A percentile compares a stretch with the other conserved stretches of the same genome.
phyloP scores from a whole-genome alignment of 2,888 invertebrate species.

The Eupelmus urozonus region DNA sequence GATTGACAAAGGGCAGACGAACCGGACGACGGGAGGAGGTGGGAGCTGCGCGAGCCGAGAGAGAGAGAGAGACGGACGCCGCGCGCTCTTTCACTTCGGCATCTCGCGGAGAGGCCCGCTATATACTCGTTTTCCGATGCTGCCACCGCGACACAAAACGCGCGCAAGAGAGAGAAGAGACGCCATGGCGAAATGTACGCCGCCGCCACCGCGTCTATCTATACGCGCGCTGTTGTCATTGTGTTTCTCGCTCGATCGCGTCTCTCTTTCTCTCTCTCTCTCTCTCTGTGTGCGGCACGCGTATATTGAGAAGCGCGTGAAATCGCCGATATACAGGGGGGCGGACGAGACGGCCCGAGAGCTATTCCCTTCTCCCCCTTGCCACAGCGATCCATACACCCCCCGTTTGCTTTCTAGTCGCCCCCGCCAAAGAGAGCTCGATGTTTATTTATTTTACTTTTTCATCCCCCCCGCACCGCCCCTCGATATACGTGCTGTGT shows the following conservation, averaged over 20 bases:
- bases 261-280: too few relatives aligned
- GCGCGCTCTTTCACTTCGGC: slow-evolving; percentile 38
- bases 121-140: slow-evolving; percentile 36
- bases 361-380: neutral
- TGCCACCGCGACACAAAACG: slow-evolving; percentile 39
- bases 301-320: slow-evolving; percentile 37
- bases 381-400: too few relatives aligned
- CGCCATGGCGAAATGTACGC: slow-evolving; percentile 37
- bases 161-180: slow-evolving; percentile 28
- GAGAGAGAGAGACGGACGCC: neutral
- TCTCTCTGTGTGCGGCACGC: neutral
- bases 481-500: too few relatives aligned
- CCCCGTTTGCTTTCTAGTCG: too few relatives aligned
- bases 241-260: slow-evolving; percentile 40
- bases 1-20: slow-evolving; percentile 36
- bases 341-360: slow-evolving; percentile 3
- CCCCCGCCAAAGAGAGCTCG: too few relatives aligned
- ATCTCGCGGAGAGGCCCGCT: slow-evolving; percentile 1
- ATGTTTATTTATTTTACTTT: too few relatives aligned
- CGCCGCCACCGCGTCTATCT: neutral
- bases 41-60: neutral
- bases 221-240: slow-evolving; percentile 19
- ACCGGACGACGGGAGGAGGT: slow-evolving; percentile 31
- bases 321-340: slow-evolving; percentile 41
- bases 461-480: too few relatives aligned